Evolutionary conservation across 2,113 vertebrate species (phyloP).

Genomic region (Heloderma charlesbogerti): DNA sequence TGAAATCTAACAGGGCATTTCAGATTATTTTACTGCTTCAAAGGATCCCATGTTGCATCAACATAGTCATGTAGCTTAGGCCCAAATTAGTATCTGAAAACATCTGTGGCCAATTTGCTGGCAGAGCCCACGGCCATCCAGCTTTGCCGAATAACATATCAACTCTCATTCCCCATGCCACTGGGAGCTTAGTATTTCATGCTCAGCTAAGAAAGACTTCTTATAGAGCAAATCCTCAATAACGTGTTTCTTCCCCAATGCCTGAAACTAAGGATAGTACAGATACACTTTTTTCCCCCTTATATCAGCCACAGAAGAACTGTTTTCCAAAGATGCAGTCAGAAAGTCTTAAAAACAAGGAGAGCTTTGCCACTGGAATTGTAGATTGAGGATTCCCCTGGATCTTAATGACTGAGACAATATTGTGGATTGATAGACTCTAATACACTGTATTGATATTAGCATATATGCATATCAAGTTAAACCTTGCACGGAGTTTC

Average conservation of each 20-base stretch:
- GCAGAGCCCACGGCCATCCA: not conserved
- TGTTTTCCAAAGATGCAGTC: not conserved
- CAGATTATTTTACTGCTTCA: slow-evolving; percentile 30
- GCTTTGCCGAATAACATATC: not conserved
- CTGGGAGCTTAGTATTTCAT: not conserved
- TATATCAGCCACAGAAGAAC: not conserved
- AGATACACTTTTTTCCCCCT: not conserved
- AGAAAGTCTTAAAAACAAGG: not conserved
- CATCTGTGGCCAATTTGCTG: slow-evolving; percentile 3
- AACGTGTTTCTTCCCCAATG: not conserved
- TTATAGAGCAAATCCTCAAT: not conserved
- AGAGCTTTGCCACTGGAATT: not conserved
- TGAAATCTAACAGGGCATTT: not conserved
- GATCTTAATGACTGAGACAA: not conserved
- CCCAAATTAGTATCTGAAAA: not conserved
- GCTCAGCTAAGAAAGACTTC: not conserved
- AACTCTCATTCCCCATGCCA: not conserved
- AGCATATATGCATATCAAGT: too few relatives aligned
- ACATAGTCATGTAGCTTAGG: not conserved
- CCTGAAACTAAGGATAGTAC: not conserved
- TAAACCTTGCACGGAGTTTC: not conserved
- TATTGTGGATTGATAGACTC: not conserved
- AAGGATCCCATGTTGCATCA: slow-evolving; percentile 26
- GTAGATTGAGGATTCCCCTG: not conserved
- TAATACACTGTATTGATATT: not conserved